Conservation (phyloP, 2,113 vertebrate species). For the Cygnus atratus region DNA sequence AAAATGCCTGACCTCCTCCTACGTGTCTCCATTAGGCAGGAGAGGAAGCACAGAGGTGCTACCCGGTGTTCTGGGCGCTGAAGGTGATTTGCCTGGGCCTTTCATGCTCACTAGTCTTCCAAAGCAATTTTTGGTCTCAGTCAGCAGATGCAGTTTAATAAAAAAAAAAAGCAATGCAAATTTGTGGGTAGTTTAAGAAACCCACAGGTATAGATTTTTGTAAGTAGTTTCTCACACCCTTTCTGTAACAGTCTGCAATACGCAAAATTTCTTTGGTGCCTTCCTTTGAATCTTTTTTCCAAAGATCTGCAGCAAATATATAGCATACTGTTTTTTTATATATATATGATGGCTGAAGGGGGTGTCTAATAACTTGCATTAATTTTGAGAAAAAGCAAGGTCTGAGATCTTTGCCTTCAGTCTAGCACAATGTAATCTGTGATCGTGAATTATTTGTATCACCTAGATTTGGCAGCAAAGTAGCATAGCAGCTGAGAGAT, state of each 20-base stretch:
- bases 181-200: background rate
- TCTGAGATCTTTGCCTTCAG: background rate
- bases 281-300: background rate
- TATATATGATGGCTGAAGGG: background rate
- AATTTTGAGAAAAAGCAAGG: background rate
- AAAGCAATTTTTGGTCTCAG: background rate
- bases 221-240: background rate
- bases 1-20: background rate
- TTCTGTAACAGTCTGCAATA: background rate
- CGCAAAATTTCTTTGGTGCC: background rate
- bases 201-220: background rate
- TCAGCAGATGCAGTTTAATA: background rate
- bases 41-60: background rate
- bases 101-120: background rate
- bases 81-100: background rate
- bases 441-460: background rate
- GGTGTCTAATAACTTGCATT: background rate
- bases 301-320: background rate
- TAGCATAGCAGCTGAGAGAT: background rate
- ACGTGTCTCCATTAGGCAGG: background rate
- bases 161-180: background rate
- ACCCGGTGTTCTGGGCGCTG: background rate
- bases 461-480: background rate
- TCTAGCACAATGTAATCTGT: background rate
- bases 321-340: background rate